phyloP scores from a whole-genome alignment of 1,140 invertebrate genomes.

The Dryas iulia region DNA sequence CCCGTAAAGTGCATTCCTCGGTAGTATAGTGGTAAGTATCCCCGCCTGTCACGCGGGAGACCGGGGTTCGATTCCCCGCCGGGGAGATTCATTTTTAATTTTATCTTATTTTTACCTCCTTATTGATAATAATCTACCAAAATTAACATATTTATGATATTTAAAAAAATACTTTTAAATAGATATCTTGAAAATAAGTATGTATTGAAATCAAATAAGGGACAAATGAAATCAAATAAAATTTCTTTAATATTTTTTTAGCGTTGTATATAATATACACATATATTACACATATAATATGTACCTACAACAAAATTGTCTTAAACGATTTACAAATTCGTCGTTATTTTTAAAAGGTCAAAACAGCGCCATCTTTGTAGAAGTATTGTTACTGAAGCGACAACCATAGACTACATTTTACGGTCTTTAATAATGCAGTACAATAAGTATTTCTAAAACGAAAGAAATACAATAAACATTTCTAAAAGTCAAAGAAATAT shows the following conservation, averaged over 20 bases:
- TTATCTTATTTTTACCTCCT: neutral
- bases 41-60: constrained; percentile 51
- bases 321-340: no score
- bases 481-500: neutral
- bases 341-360: neutral
- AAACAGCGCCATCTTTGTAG: neutral
- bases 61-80: constrained; percentile 48
- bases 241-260: no score
- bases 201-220: no score
- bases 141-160: no score
- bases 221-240: no score
- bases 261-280: no score
- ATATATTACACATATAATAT: no score
- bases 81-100: constrained; percentile 16
- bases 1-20: constrained; percentile 18
- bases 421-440: neutral
- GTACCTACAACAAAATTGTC: no score
- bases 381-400: neutral
- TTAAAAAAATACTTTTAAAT: no score
- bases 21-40: constrained; percentile 54
- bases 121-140: neutral
- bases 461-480: neutral
- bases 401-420: neutral
- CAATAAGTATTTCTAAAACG: neutral
- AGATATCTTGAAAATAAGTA: no score